These are phyloP conservation scores for Planococcus citri DNA, from an alignment of 1,140 invertebrate genomes.

Conservation along the genomic window DNA sequence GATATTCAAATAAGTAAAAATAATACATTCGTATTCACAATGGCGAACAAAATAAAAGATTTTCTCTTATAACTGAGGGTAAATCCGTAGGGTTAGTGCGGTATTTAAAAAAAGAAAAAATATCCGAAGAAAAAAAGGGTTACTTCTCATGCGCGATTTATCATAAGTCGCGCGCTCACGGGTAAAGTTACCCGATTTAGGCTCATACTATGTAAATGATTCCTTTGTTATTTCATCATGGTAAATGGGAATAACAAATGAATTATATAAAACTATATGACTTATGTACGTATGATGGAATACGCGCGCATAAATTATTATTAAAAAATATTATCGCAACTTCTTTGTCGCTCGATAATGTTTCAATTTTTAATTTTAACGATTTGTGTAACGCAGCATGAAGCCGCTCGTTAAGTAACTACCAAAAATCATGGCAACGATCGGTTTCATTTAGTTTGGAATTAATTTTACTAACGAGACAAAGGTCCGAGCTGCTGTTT, in stretches of 20 bases:
- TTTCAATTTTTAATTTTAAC: constrained; percentile 1
- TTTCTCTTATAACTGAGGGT: not conserved
- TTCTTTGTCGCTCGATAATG: not conserved
- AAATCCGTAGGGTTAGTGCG: not conserved
- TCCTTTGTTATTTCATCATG: not conserved
- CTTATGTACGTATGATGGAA: not conserved
- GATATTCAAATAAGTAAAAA: constrained; percentile 8
- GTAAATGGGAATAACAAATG: constrained; percentile 7
- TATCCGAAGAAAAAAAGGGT: not conserved
- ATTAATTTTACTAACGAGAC: no score
- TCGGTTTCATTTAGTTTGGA: no score
- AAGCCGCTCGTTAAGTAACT: not conserved
- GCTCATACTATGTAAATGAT: not conserved
- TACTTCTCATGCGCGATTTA: not conserved
- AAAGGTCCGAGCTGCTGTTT: no score
- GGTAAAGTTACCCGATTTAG: not conserved
- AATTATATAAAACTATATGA: constrained; percentile 5
- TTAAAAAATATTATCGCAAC: not conserved
- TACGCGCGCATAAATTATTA: not conserved
- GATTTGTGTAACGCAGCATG: not conserved
- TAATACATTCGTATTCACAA: not conserved
- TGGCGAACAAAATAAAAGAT: not conserved
- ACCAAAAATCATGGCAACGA: no score
- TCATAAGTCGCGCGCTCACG: not conserved
- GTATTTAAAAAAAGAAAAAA: constrained; percentile 8